Base-by-base conservation (phyloP, 2,797 vertebrate species). In the Antennarius maculatus region DNA sequence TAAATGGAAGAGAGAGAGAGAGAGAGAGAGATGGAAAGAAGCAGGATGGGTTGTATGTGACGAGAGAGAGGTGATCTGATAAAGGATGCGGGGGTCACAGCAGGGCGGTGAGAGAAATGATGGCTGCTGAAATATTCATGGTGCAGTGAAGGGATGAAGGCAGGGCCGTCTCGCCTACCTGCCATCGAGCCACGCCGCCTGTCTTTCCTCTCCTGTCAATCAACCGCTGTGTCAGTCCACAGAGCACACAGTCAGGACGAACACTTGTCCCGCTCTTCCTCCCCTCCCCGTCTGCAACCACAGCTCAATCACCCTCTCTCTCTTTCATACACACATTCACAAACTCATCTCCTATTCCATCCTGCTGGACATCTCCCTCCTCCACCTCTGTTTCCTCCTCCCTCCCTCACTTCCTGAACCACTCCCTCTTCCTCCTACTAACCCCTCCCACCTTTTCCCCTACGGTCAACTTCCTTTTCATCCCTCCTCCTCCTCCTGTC, bases 161-260 rank as follows among this genome's bases (percentile, higher is more conserved):
- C 82, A 83, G 77, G 80, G 82, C 64, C 1, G n/a, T 31, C 61
- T 77, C 39, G 43, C 93, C 86, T 93, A 94, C 93, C 93, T 94
- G 92, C 80, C 92, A 94, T 94, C 0, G 18, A 55, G 65, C 56
- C 67, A 56, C 69, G 5, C 48, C 18, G 53, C 54, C 42, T 11
- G 58, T 41, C 75, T 14, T 56, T 54, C 86, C 80, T 64, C 86
- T 75, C 80, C 71, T 84, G 86, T 81, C 79, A 83, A 66, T 86
- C 88, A 89, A 68, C 23, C 71, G 29, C 72, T 56, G 50, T 53
- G 64, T 61, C 72, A 46, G 67, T 70, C 77, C 62, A 68, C 74
- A 61, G 61, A 45, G 63, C 69, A 82, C 69, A 74, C 59, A 73
- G 61, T 58, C 87, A 71, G 74, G 52, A 54, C 5, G 55, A 59